Conservation (phyloP, 2,888 invertebrate genomes). For the Cheilosia pagana region DNA sequence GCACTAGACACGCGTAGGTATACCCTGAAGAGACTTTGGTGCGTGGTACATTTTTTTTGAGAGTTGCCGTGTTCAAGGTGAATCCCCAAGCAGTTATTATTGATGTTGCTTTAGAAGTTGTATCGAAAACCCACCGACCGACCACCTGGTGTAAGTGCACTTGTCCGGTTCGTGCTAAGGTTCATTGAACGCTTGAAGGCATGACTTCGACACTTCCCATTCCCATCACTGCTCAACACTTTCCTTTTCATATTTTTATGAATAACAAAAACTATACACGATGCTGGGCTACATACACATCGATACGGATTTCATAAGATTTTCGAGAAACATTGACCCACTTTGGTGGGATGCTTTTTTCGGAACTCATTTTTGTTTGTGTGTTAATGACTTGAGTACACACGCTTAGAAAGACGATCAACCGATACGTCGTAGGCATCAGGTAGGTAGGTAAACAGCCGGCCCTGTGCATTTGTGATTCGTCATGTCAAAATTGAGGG, state of each 20-base stretch:
- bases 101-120: constrained; percentile 30
- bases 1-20: background rate
- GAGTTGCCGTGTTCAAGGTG: constrained; percentile 64
- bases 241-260: constrained; percentile 27
- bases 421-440: constrained; percentile 25
- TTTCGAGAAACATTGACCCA: constrained; percentile 73
- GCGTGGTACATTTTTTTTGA: constrained; percentile 26
- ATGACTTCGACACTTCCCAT: background rate
- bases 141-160: constrained; percentile 34
- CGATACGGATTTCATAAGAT: constrained; percentile 63
- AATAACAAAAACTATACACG: constrained; percentile 1
- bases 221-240: constrained; percentile 19
- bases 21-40: constrained; percentile 8
- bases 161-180: constrained; percentile 41
- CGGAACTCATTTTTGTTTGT: constrained; percentile 19
- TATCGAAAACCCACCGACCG: background rate
- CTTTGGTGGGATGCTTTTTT: constrained; percentile 33
- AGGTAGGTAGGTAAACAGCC: background rate
- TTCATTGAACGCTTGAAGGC: constrained; percentile 66
- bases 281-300: constrained; percentile 28
- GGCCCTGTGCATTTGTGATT: constrained; percentile 57
- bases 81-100: constrained; percentile 38
- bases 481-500: constrained; percentile 55
- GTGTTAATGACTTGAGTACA: constrained; percentile 56
- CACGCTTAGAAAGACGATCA: constrained; percentile 38